Evolutionary conservation across 2,113 vertebrate species (phyloP).

Genomic region (Cyanoliseus patagonus): DNA sequence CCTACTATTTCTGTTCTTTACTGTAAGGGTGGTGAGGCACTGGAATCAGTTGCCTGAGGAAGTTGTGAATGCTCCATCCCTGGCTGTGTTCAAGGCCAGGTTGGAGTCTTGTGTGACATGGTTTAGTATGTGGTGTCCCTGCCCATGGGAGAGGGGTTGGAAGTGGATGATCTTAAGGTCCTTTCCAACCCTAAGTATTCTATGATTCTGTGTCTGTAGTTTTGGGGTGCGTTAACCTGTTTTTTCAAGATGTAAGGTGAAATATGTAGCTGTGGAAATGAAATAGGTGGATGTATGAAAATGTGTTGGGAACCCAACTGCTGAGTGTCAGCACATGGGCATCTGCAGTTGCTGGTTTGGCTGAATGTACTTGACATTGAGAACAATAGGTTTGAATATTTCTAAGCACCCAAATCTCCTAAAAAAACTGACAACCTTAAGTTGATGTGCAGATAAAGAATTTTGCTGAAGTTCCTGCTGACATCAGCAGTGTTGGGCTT

Average conservation of each 20-base stretch:
- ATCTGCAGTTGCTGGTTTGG: accelerated
- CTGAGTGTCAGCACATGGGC: accelerated
- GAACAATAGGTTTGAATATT: neutral
- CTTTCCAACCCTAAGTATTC: neutral
- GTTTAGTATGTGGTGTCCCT: neutral
- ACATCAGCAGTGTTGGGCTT: neutral
- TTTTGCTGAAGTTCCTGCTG: neutral
- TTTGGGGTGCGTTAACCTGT: accelerated
- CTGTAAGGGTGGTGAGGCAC: neutral
- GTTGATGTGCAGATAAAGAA: neutral
- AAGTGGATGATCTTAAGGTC: neutral
- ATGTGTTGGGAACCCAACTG: accelerated
- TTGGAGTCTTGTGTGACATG: neutral
- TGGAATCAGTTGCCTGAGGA: neutral
- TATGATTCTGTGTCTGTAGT: neutral
- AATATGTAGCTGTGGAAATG: neutral
- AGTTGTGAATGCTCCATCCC: neutral
- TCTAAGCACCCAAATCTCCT: neutral
- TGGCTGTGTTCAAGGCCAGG: neutral
- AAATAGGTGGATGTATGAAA: neutral
- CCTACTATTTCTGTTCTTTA: neutral
- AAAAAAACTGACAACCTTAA: neutral
- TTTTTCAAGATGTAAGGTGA: neutral
- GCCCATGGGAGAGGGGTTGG: neutral
- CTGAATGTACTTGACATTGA: accelerated